Base-by-base conservation (phyloP, 1,140 invertebrate genomes). In the Drosophila novamexicana region DNA sequence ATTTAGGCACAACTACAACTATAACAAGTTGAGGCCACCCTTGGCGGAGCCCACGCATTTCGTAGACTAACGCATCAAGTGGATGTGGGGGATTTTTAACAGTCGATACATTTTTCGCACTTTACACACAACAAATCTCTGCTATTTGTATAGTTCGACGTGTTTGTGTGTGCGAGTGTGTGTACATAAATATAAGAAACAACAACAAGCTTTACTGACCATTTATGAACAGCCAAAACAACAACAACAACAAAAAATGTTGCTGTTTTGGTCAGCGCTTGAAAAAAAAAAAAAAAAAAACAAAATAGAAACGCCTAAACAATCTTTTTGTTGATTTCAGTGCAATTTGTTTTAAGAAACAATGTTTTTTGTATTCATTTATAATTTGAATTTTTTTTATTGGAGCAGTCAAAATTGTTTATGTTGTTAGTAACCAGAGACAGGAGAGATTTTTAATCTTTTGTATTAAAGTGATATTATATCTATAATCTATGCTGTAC, bases 61-160 rank as follows among this genome's bases (percentile, higher is more conserved):
- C 57, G 34, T 18, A 32, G 12, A 22, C 45, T 44, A 36, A 36
- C 50, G 45, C 37, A 39, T 71, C 67, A 64, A 70, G 67, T 63
- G 59, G 42, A 29, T 66, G 53, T 54, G 64, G 58, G 53, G 52
- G 44, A 57, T 40, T 53, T 53, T 42, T 53, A 29, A 64, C 36
- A 64, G 45, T 39, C 82, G 70, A 72, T 81, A 81, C 67, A 63
- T 75, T 82, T 79, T 85, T 85, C 79, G 79, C 83, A 85, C 82
- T 85, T 72, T 70, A 79, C 50, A 69, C 57, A 66, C 49, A 62
- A 32, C 42, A 67, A 58, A 65, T 71, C 40, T 59, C 39, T 22
- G 59, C 34, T 36, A 9, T 66, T 40, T 49, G 22, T 50, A 16
- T 42, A 44, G 6, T n/a, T 14, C n/a, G 29, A 22, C 22, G 22